Evolutionary conservation across 2,797 vertebrate genomes (phyloP), one percentile per base, ranked within the genome.

Genomic region (Morelia viridis): DNA sequence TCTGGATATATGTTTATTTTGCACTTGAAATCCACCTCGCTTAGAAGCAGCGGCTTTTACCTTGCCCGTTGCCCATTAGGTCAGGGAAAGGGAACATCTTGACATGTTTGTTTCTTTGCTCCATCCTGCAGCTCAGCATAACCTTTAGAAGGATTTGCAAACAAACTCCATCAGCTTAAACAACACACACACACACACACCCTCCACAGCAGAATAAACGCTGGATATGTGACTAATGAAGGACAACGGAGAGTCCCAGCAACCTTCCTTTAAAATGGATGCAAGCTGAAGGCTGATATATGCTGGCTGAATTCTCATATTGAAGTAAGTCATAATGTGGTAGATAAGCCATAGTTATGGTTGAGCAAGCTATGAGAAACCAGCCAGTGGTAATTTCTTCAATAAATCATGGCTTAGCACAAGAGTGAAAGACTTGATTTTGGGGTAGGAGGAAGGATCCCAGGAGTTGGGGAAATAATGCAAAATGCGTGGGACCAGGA

Each of bases 1-100:
- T 56, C 84, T 88, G 83, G 93, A 61, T 0, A 50, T 0, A 0
- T 80, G 65, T 76, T 87, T 53, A 56, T 28, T 31, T 31, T 92
- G 89, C 83, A 46, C 84, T 91, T 35, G 35, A 57, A 50, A 22
- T 41, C 31, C 22, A 61, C 0, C 92, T 89, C 84, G 41, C 83
- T 68, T 50, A 87, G 91, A 88, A 92, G 93, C 68, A 56, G 46
- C 22, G 61, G 92, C 46, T 76, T 92, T 71, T 87, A 0, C 61
- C 87, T 80, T 92, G 22, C 65, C 62, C 85, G 17, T 0, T 11
- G 71, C 76, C 92, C 92, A 53, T 65, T 61, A 26, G 19, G 3
- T 90, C 86, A 12, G 35, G 61, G 90, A 90, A 64, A 58, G 26
- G 64, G 61, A 87, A 35, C 0, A 71, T n/a, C 61, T 15, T 35